Percentiles rank a stretch among this genome's conserved stretches.
Conservation (phyloP, 2,797 vertebrate genomes). For the Threskiornis aethiopicus region DNA sequence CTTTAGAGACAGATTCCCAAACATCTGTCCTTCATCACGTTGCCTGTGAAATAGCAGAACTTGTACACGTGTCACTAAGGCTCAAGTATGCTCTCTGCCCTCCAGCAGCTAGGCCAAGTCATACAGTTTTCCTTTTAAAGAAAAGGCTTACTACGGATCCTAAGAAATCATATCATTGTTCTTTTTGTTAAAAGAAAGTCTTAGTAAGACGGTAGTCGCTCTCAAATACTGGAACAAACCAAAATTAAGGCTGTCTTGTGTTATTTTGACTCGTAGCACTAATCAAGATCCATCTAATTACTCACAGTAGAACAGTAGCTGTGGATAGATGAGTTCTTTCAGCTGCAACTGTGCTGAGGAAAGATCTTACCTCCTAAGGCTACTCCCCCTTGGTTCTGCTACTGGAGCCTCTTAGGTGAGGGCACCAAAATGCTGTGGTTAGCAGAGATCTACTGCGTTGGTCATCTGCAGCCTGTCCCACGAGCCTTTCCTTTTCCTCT, state of each 20-base stretch:
- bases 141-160: background rate
- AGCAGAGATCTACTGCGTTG: background rate
- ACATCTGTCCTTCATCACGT: background rate
- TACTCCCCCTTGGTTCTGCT: background rate
- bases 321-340: background rate
- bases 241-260: background rate
- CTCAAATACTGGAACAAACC: background rate
- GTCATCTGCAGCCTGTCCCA: rapidly evolving
- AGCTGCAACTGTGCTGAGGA: background rate
- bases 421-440: background rate
- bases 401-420: background rate
- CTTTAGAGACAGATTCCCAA: background rate
- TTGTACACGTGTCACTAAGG: background rate
- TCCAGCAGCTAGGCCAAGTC: background rate
- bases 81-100: background rate
- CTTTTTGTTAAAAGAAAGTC: background rate
- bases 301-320: background rate
- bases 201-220: background rate
- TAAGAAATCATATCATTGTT: rapidly evolving
- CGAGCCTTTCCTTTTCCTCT: background rate
- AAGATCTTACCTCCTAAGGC: background rate
- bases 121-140: background rate
- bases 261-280: background rate
- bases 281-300: background rate
- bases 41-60: background rate